Base-by-base conservation (phyloP, 2,797 vertebrate genomes). In the Crypturellus tataupa region DNA sequence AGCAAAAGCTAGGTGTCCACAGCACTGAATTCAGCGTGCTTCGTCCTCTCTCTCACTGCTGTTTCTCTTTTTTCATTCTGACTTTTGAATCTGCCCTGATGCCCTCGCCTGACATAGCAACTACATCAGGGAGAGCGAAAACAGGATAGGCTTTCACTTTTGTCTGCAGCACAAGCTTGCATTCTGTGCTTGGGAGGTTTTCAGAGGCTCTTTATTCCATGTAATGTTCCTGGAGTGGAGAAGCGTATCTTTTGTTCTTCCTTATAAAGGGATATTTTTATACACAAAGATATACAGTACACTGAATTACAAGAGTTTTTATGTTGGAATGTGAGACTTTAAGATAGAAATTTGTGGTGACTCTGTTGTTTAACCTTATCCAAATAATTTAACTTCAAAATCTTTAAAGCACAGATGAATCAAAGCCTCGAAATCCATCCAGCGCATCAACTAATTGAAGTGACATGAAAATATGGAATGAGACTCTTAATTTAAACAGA, bases 231-330 rank as follows among this genome's bases (percentile, higher is more conserved):
- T 96, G 96, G 94, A 97, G 93, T 93, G 81, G 68, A 93, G 94
- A 97, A 96, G 95, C 94, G 5, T 95, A 97, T 95, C 94, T 97
- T 97, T 97, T 97, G 96, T 97, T 96, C 95, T 95, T 96, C 92
- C 93, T 93, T 97, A 95, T 96, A 97, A 97, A 97, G 82, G 92
- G 95, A 96, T 96, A 97, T 97, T 95, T 97, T 97, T 97, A 96
- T 94, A 90, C 96, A 96, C 95, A 96, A 96, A 94, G 93, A 96
- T 97, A 96, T 96, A 97, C 95, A 96, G 94, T 97, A 93, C 93
- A 91, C 93, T 86, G 90, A 93, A 86, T 94, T 94, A 93, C 95
- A 97, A 95, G 92, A 94, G 89, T 87, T 94, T 91, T 95, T 96
- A 95, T 93, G 82, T 94, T 88, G 78, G 92, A 91, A 89, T 87